These are phyloP conservation scores for Chionomys nivalis DNA, from an alignment of 2,113 vertebrate species.

Conservation along the genomic window DNA sequence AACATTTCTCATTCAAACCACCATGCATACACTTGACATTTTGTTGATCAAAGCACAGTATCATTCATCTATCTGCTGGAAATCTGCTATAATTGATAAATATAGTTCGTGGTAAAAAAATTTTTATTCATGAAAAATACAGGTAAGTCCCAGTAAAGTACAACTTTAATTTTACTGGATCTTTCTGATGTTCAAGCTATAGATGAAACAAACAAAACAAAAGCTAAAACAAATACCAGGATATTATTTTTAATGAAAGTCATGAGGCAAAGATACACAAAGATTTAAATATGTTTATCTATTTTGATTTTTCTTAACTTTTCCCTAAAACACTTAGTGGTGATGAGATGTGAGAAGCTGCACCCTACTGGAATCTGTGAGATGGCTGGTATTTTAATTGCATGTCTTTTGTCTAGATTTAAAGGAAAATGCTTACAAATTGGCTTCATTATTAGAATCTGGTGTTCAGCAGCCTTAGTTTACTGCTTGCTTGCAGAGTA, in stretches of 20 bases:
- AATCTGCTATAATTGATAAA: neutral
- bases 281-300: conserved; percentile 86
- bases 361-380: conserved; percentile 79
- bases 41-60: neutral
- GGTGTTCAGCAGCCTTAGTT: conserved; percentile 81
- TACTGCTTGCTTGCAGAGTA: conserved; percentile 86
- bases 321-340: conserved; percentile 78
- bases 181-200: neutral
- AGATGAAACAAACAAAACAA: neutral
- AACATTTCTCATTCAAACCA: neutral
- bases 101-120: neutral
- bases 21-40: neutral
- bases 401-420: conserved; percentile 88
- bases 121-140: neutral
- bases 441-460: conserved; percentile 84
- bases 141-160: neutral
- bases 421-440: conserved; percentile 85
- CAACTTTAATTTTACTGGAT: neutral
- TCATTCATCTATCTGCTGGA: neutral
- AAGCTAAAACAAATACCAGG: neutral
- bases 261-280: conserved; percentile 89
- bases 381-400: conserved; percentile 83
- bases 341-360: conserved; percentile 78
- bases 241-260: conserved; percentile 75
- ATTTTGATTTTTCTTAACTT: conserved; percentile 80